Base-by-base conservation (phyloP, 2,888 invertebrate genomes). In the Sphinx pinastri region DNA sequence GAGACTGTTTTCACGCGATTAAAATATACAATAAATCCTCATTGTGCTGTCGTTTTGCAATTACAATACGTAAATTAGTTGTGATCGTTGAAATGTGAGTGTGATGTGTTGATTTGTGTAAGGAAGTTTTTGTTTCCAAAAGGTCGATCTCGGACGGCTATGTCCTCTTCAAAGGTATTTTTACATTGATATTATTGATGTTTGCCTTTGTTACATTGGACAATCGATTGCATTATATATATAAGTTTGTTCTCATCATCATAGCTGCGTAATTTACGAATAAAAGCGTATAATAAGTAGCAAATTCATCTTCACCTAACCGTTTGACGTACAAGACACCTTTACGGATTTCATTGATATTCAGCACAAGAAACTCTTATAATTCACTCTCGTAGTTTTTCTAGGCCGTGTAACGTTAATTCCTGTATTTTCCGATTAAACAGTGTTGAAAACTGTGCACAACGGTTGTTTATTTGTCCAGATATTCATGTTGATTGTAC, bases 121-220 rank as follows among this genome's bases (percentile, higher is more conserved):
- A 86, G 84, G 85, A 88, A 89, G 85, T 88, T 84, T 84, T 83
- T 86, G 84, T 88, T 86, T 80, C 79, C 78, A 89, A 60, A 90
- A 94, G 92, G 92, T 92, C 90, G 89, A 81, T 80, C 84, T 88
- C 86, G 88, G 84, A 88, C 88, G 88, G 89, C 88, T 88, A 88
- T 85, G 84, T 81, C 81, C 77, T 78, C 77, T 80, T 79, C 74
- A 76, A 75, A 76, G 77, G 82, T 88, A 85, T 85, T 87, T 89
- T 86, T 83, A 82, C 81, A 38, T 73, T 84, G 75, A 77, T 80
- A 87, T 84, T 84, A 81, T 83, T 79, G 81, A 78, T 82, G 78
- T 78, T 79, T 79, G 82, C 81, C 85, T 83, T 87, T 82, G 81
- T 86, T 85, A 80, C 79, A 76, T 76, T 75, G 72, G 71, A 73